phyloP scores from a whole-genome alignment of 2,888 invertebrate species.

The Caenorhabditis afra region DNA sequence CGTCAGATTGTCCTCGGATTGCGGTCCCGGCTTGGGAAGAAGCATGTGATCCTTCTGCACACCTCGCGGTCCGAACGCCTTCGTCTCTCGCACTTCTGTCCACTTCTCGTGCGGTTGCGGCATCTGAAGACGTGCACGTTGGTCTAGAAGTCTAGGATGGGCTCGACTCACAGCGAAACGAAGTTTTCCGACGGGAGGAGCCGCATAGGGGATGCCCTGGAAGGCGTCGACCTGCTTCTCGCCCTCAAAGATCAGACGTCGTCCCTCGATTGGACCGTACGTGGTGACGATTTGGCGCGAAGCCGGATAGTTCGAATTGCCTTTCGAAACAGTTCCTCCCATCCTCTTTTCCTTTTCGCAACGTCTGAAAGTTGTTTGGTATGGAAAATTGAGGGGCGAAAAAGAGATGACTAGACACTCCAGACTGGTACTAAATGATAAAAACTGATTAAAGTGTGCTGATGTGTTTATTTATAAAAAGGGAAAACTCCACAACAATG shows the following conservation, averaged over 20 bases:
- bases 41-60: conserved; percentile 58
- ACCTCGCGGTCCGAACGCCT: conserved; percentile 61
- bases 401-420: conserved; percentile 2
- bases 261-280: conserved; percentile 68
- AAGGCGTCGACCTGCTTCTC: conserved; percentile 67
- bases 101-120: conserved; percentile 64
- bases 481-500: too few species aligned
- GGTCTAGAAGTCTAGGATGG: neutral
- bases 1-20: conserved; percentile 67
- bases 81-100: conserved; percentile 62
- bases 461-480: too few species aligned
- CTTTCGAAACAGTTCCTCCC: conserved; percentile 38
- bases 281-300: conserved; percentile 63
- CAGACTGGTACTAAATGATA: too few species aligned
- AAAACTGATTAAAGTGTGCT: too few species aligned
- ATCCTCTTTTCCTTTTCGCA: neutral
- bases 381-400: too few species aligned
- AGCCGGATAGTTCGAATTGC: conserved; percentile 47
- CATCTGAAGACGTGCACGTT: conserved; percentile 38
- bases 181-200: conserved; percentile 64
- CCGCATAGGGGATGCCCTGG: conserved; percentile 71
- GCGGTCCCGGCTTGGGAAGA: conserved; percentile 15
- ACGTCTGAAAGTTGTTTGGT: too few species aligned
- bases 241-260: conserved; percentile 65
- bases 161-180: conserved; percentile 58